Evolutionary conservation across 2,888 invertebrate genomes (phyloP).

Genomic region (Yponomeuta malinellus): DNA sequence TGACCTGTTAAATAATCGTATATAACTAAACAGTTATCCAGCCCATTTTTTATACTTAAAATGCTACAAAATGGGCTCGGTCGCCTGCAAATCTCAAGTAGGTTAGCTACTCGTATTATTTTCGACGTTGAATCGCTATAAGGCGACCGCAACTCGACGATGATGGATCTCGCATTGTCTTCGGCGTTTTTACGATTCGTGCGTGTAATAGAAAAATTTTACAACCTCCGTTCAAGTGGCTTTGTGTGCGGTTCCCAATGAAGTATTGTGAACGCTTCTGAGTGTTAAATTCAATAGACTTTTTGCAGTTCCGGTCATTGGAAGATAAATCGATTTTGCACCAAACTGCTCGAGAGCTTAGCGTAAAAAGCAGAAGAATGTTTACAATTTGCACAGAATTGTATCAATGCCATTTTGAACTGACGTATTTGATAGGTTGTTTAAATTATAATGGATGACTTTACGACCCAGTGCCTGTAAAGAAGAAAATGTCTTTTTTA

Average conservation of each 20-base stretch:
- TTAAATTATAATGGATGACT: conserved; percentile 15
- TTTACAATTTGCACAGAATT: neutral
- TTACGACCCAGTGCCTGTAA: conserved; percentile 14
- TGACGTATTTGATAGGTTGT: neutral
- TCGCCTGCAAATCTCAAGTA: conserved; percentile 70
- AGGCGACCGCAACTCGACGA: conserved; percentile 37
- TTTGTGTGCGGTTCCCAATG: conserved; percentile 45
- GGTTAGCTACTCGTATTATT: conserved; percentile 58
- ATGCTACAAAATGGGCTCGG: too few species aligned
- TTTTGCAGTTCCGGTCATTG: conserved; percentile 65
- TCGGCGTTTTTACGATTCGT: conserved; percentile 60
- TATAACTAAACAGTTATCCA: too few species aligned
- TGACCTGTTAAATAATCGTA: too few species aligned
- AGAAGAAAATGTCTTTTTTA: conserved; percentile 12
- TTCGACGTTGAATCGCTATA: conserved; percentile 58
- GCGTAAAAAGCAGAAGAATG: neutral
- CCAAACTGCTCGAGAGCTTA: conserved; percentile 14
- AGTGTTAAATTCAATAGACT: conserved; percentile 33
- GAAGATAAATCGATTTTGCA: conserved; percentile 49
- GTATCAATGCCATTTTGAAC: conserved; percentile 8
- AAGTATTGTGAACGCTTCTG: conserved; percentile 35
- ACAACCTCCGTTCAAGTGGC: conserved; percentile 41
- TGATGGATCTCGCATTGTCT: conserved; percentile 69
- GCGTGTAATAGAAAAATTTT: conserved; percentile 54
- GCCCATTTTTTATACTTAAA: too few species aligned